These are phyloP conservation scores for Diploptera punctata DNA, from an alignment of 2,888 invertebrate genomes.

Conservation along the genomic window DNA sequence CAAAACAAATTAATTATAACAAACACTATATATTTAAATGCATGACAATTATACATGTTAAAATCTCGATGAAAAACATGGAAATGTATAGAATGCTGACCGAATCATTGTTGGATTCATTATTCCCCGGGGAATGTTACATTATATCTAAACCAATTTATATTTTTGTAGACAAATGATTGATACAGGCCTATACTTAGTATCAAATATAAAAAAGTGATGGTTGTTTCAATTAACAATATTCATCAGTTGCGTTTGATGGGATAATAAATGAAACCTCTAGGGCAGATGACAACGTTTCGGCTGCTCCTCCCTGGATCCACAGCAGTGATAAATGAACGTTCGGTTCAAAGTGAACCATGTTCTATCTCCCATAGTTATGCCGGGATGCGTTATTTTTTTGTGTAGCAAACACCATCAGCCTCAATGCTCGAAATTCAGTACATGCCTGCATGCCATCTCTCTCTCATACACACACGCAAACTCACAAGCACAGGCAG, in stretches of 20 bases:
- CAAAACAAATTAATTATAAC: no score
- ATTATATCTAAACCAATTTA: slow-evolving; percentile 11
- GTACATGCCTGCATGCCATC: no score
- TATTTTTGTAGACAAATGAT: slow-evolving; percentile 1
- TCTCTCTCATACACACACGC: no score
- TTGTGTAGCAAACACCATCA: no score
- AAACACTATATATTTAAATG: no score
- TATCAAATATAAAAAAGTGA: slow-evolving; percentile 3
- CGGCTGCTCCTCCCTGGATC: not conserved
- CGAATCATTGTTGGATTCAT: not conserved
- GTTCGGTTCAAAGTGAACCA: no score
- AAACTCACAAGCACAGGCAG: no score
- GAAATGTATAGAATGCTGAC: no score
- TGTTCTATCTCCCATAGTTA: no score
- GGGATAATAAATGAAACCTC: slow-evolving; percentile 21
- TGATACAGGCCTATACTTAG: not conserved
- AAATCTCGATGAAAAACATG: no score
- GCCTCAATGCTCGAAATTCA: no score
- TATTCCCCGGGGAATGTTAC: slow-evolving; percentile 8
- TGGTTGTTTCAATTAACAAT: slow-evolving; percentile 19
- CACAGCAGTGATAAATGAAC: slow-evolving; percentile 7
- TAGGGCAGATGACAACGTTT: not conserved
- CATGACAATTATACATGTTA: no score
- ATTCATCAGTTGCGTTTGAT: slow-evolving; percentile 21
- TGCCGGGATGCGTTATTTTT: not conserved